phyloP scores from a whole-genome alignment of 2,888 invertebrate species.

The Polylopha cassiicola region DNA sequence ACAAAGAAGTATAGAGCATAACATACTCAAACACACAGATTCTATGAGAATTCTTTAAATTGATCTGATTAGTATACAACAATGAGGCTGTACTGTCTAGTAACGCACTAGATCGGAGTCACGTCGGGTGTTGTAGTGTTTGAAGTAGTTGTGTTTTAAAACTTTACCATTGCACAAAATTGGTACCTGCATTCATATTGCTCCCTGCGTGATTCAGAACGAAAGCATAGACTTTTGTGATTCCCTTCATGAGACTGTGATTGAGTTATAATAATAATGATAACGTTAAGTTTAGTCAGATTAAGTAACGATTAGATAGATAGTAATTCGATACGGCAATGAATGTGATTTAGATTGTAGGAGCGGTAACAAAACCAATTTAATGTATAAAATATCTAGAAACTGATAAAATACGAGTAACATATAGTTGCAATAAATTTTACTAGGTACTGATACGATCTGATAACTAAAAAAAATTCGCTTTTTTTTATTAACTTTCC shows the following conservation, averaged over 20 bases:
- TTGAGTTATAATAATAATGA: conserved; percentile 48
- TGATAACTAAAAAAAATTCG: too few species aligned
- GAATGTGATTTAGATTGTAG: conserved; percentile 31
- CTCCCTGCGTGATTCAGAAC: conserved; percentile 43
- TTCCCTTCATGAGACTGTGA: conserved; percentile 68
- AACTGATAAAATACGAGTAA: too few species aligned
- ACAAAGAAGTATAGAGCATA: conserved; percentile 50
- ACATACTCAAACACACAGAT: conserved; percentile 65
- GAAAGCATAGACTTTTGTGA: conserved; percentile 50
- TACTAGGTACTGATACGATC: too few species aligned
- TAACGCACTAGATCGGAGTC: conserved; percentile 29
- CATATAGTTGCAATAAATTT: too few species aligned
- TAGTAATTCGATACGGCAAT: conserved; percentile 22
- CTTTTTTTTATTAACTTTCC: too few species aligned
- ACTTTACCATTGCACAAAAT: conserved; percentile 2
- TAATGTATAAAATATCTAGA: too few species aligned
- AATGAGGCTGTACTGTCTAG: conserved; percentile 54
- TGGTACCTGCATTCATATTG: conserved; percentile 21
- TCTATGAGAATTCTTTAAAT: conserved; percentile 67
- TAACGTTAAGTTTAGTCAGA: conserved; percentile 18
- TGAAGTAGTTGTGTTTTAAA: conserved; percentile 12
- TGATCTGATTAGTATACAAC: conserved; percentile 14
- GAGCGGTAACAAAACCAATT: conserved; percentile 13
- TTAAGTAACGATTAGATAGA: conserved; percentile 13
- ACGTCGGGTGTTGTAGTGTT: conserved; percentile 10